Conservation (phyloP, 92 coral and sea anemone species). For the Muricea muricata region DNA sequence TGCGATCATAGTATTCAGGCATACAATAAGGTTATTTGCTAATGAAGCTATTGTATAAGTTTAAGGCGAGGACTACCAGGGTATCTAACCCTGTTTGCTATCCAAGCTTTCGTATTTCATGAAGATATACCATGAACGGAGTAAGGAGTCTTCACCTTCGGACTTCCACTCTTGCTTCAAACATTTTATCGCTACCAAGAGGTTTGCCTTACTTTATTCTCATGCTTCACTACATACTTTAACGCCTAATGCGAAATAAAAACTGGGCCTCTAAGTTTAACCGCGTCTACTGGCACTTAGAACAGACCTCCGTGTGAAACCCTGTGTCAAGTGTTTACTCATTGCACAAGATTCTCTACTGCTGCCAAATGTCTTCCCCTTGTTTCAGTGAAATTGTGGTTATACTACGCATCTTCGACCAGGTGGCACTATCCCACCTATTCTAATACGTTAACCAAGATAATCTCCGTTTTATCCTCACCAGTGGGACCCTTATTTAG, state of each 20-base stretch:
- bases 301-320: constrained; percentile 78
- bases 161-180: constrained; percentile 84
- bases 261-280: constrained; percentile 87
- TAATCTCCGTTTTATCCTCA: constrained; percentile 78
- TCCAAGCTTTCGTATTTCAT: constrained; percentile 92
- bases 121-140: constrained; percentile 58
- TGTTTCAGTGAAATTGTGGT: constrained; percentile 98
- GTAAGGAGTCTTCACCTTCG: constrained; percentile 82
- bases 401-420: constrained; percentile 91
- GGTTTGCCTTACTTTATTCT: constrained; percentile 81
- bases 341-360: constrained; percentile 96
- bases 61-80: constrained; percentile 95
- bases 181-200: constrained; percentile 86
- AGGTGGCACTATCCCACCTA: constrained; percentile 84
- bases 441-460: constrained; percentile 88
- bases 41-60: constrained; percentile 68
- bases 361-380: constrained; percentile 92
- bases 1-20: constrained; percentile 93
- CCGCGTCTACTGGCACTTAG: constrained; percentile 99
- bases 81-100: constrained; percentile 94
- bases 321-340: constrained; percentile 91
- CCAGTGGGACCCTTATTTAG: constrained; percentile 66
- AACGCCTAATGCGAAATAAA: constrained; percentile 80
- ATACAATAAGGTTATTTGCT: constrained; percentile 39
- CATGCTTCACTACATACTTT: constrained; percentile 80